Conservation (phyloP, 2,888 invertebrate genomes). For the Polyommatus iphigenia region DNA sequence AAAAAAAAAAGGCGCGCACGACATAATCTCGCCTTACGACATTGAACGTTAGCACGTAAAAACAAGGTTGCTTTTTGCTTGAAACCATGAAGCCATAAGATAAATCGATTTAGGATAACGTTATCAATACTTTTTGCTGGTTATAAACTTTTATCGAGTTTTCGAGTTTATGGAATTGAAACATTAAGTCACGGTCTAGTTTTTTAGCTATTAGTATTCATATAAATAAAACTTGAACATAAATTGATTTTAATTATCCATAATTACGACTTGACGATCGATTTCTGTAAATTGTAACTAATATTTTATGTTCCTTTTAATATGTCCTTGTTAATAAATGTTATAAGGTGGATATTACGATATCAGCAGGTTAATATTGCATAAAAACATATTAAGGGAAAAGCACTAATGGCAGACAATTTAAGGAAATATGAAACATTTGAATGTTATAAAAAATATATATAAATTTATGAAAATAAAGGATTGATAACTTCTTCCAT, state of each 20-base stretch:
- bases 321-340: background rate
- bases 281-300: background rate
- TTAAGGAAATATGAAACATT: too few relatives aligned
- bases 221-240: background rate
- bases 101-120: constrained; percentile 50
- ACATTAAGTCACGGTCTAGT: constrained; percentile 52
- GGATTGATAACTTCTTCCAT: too few relatives aligned
- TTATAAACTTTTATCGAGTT: constrained; percentile 60
- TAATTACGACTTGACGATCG: constrained; percentile 12
- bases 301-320: background rate
- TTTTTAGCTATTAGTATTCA: constrained; percentile 7
- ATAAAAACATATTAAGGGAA: too few relatives aligned
- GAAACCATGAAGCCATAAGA: background rate
- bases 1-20: background rate
- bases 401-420: too few relatives aligned
- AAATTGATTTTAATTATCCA: constrained; percentile 19
- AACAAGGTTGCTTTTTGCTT: constrained; percentile 47
- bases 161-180: constrained; percentile 70
- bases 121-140: constrained; percentile 71
- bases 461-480: too few relatives aligned
- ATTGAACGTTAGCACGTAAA: background rate
- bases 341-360: background rate
- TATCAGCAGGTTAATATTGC: background rate
- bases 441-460: too few relatives aligned
- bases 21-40: background rate